Conservation (phyloP, 1,140 invertebrate genomes). For the Telenomus remus region DNA sequence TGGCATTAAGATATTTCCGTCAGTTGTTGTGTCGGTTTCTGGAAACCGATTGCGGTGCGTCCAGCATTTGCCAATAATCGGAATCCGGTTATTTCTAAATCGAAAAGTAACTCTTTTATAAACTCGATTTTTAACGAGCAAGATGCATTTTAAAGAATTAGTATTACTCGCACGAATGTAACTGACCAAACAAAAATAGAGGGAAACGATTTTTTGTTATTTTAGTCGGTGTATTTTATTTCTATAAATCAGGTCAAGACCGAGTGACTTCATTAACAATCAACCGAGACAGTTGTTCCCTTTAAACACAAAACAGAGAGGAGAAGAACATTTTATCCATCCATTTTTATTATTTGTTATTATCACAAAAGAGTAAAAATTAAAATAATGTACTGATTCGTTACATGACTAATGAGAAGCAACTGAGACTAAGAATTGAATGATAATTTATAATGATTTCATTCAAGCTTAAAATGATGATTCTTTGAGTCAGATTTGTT, state of each 20-base stretch:
- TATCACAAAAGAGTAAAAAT: too few species aligned
- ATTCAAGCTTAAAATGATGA: slow-evolving; percentile 9
- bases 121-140: too few species aligned
- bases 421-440: neutral
- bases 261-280: slow-evolving; percentile 16
- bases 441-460: neutral
- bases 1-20: slow-evolving; percentile 54
- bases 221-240: slow-evolving; percentile 2
- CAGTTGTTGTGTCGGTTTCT: slow-evolving; percentile 59
- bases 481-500: neutral
- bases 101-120: too few species aligned
- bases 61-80: neutral
- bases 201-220: slow-evolving; percentile 9
- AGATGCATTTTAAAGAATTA: too few species aligned
- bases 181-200: neutral
- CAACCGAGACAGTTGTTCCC: neutral
- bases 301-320: too few species aligned
- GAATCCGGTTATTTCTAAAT: too few species aligned
- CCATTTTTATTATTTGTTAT: too few species aligned
- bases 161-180: too few species aligned
- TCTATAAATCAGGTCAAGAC: slow-evolving; percentile 23
- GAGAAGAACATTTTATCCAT: too few species aligned
- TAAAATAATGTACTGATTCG: too few species aligned
- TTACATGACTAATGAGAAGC: neutral
- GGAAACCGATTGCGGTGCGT: slow-evolving; percentile 40